Evolutionary conservation across 1,140 invertebrate species (phyloP), one percentile per base, ranked within the genome.

Genomic region (Brachionus asplanchnoidis): DNA sequence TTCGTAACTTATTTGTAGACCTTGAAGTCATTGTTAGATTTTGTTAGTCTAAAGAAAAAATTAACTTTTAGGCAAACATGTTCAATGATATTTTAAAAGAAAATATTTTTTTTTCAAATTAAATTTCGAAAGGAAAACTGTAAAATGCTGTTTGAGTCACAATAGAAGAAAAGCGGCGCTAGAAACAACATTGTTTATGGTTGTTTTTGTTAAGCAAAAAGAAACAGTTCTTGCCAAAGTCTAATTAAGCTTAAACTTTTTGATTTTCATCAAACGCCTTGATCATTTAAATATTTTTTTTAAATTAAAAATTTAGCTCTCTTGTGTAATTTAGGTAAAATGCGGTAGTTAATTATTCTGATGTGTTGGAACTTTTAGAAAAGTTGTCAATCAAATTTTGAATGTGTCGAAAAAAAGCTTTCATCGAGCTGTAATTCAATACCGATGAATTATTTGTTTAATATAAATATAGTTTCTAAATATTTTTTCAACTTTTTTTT

Each of bases 291-390:
- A 32, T 32, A 68, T 68, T 20, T 20, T 60, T 26, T 40, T 68
- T 68, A 6, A 36, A 68, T 12, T 32, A 68, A 68, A 68, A 68
- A 32, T 32, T 68, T 68, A 5, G 2, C 28, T 68, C n/a, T 32
- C 17, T 68, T 68, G 26, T 68, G 28, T 68, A 68, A 68, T 68
- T 68, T 68, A 68, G 66, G 66, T 68, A 68, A 68, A 68, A 68
- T 40, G 32, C 66, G 66, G 66, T 40, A 68, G 66, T 68, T 36
- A 68, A 32, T 68, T 68, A 32, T 40, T 32, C 66, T 68, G 17
- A 60, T 60, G 53, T 17, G 3, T 17, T 56, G 53, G n/a, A 56
- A 17, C 20, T 60, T 60, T 23, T 60, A 5, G 7, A 60, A 20
- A 60, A 20, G 53, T 9, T 60, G 53, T 60, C 53, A 60, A 60